phyloP scores from a whole-genome alignment of 2,888 invertebrate genomes.

The Rhingia rostrata region DNA sequence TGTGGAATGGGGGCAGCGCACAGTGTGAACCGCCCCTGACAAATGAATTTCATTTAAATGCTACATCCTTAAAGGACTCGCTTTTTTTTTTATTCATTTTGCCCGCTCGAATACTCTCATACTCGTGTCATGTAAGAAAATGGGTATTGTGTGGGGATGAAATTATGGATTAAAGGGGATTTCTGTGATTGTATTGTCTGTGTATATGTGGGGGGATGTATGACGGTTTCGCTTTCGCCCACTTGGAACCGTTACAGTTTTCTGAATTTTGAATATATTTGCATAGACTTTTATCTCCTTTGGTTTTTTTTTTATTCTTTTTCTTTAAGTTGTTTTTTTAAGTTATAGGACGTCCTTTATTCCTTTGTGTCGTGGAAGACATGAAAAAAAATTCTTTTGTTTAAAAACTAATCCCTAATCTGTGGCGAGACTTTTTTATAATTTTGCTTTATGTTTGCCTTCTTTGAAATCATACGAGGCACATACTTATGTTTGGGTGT shows the following conservation, averaged over 20 bases:
- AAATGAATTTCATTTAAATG: slow-evolving; percentile 68
- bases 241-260: slow-evolving; percentile 55
- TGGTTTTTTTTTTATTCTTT: slow-evolving; percentile 2
- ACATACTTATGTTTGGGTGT: no score
- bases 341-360: slow-evolving; percentile 8
- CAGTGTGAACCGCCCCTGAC: slow-evolving; percentile 47
- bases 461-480: slow-evolving; percentile 36
- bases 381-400: slow-evolving; percentile 1
- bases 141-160: slow-evolving; percentile 27
- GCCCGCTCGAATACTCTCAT: slow-evolving; percentile 3
- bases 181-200: slow-evolving; percentile 42
- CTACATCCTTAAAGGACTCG: slow-evolving; percentile 46
- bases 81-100: not conserved
- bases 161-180: slow-evolving; percentile 65
- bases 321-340: slow-evolving; percentile 15
- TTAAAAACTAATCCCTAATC: slow-evolving; percentile 44
- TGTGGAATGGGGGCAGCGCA: slow-evolving; percentile 1
- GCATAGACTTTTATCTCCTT: slow-evolving; percentile 54
- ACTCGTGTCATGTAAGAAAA: slow-evolving; percentile 45
- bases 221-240: slow-evolving; percentile 13
- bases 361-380: slow-evolving; percentile 1
- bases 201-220: not conserved
- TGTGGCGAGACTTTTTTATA: slow-evolving; percentile 17
- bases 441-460: slow-evolving; percentile 12
- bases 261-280: slow-evolving; percentile 63